Base-by-base conservation (phyloP, 1,140 invertebrate genomes). In the Oscheius sp. region DNA sequence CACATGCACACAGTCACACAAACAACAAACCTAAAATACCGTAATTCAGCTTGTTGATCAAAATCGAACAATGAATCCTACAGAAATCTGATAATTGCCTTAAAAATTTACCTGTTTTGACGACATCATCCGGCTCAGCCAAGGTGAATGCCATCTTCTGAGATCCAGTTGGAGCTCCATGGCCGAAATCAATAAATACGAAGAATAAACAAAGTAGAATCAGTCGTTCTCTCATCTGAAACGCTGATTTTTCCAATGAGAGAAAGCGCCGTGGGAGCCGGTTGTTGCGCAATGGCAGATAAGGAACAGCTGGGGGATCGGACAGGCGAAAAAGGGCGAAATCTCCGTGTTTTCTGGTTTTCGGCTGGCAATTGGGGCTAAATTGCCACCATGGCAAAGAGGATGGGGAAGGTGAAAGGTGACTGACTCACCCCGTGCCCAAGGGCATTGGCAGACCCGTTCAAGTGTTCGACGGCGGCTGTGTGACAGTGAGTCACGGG, bases 361-460 rank as follows among this genome's bases (percentile, higher is more conserved):
- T 42, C 38, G 7, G 7, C 38, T 42, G 7, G 7, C 38, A 42
- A 42, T 42, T 42, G 7, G 7, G 38, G 7, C n/a, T n/a, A 42
- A 42, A 10, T n/a, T 10, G 38, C 7, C n/a, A 10, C 38, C 38
- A 7, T 42, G n/a, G 7, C 7, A 42, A n/a, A 42, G 7, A 55
- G 23, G 23, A 26, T 20, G 49, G 23, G 49, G 23, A 55, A 4
- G 28, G 28, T 15, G 4, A 55, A 23, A 13, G 49, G 49, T 55
- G 28, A 55, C 7, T 55, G 49, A 55, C 49, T 55, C 49, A 55
- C 49, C 49, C 49, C 49, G 49, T 7, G 49, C 49, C 49, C 49
- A 55, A 55, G 49, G 49, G 49, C 49, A 55, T 55, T 55, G 49
- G 49, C 49, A 55, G 49, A 55, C 49, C 49, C 49, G 49, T 55